phyloP scores from a whole-genome alignment of 1,140 invertebrate species.

The Oedothorax gibbosus region DNA sequence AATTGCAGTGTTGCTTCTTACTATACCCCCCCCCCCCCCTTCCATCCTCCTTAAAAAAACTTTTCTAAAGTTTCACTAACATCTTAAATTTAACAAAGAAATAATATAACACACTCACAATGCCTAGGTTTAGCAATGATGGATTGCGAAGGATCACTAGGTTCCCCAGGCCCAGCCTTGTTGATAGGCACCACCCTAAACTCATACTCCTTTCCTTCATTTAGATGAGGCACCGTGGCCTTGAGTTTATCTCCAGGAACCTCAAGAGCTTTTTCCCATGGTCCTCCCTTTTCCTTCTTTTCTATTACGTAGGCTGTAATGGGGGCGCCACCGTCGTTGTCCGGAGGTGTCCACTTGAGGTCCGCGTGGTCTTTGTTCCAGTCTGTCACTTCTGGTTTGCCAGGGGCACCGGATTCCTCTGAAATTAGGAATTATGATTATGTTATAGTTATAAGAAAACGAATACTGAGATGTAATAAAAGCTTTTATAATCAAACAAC shows the following conservation, averaged over 20 bases:
- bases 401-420: constrained; percentile 92
- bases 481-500: too few species aligned
- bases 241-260: constrained; percentile 79
- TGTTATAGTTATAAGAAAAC: too few species aligned
- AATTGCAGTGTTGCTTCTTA: too few species aligned
- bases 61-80: too few species aligned
- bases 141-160: constrained; percentile 72
- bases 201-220: constrained; percentile 98
- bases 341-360: constrained; percentile 93
- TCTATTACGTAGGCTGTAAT: constrained; percentile 94
- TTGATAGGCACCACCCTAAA: constrained; percentile 96
- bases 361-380: constrained; percentile 94
- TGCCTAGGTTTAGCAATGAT: constrained; percentile 71
- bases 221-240: constrained; percentile 84
- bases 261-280: constrained; percentile 89
- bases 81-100: constrained; percentile 59
- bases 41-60: too few species aligned
- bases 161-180: constrained; percentile 91
- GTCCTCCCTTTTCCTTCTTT: constrained; percentile 73
- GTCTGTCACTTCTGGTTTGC: constrained; percentile 86
- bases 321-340: constrained; percentile 89
- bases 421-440: neutral
- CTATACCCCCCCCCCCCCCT: too few species aligned
- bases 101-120: constrained; percentile 62
- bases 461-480: too few species aligned